These are phyloP conservation scores for Eretmochelys imbricata DNA, from an alignment of 2,113 vertebrate species.

Conservation along the genomic window DNA sequence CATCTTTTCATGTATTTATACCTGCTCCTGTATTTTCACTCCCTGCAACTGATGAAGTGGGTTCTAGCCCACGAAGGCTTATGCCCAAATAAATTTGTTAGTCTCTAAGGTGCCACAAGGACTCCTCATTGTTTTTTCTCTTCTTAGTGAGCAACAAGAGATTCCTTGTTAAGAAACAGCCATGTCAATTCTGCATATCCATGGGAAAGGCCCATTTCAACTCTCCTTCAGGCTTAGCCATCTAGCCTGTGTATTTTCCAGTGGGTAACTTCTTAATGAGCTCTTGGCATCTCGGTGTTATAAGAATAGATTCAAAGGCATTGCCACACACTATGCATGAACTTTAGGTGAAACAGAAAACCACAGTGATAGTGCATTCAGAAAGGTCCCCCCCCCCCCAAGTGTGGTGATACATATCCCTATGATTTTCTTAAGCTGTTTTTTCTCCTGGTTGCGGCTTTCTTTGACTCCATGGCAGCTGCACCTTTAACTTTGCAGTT, in stretches of 20 bases:
- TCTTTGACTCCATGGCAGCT: not conserved
- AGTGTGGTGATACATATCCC: not conserved
- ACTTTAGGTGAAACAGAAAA: not conserved
- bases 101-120: too few relatives aligned
- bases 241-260: not conserved
- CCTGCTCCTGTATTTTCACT: too few relatives aligned
- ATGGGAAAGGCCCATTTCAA: not conserved
- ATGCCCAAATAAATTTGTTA: too few relatives aligned
- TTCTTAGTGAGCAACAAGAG: not conserved
- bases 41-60: too few relatives aligned
- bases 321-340: accelerated
- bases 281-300: accelerated
- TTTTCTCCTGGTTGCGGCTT: not conserved
- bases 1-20: too few relatives aligned
- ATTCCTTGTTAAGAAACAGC: not conserved
- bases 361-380: not conserved
- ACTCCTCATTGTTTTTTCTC: not conserved
- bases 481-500: not conserved
- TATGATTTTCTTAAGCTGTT: not conserved
- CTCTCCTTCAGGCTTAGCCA: accelerated
- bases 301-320: not conserved
- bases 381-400: not conserved
- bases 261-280: accelerated
- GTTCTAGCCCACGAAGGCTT: too few relatives aligned
- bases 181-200: not conserved